A percentile compares a stretch with the other conserved stretches of the same genome.
phyloP scores from a whole-genome alignment of 2,797 vertebrate species.

The Chaenodraco wilsoni region DNA sequence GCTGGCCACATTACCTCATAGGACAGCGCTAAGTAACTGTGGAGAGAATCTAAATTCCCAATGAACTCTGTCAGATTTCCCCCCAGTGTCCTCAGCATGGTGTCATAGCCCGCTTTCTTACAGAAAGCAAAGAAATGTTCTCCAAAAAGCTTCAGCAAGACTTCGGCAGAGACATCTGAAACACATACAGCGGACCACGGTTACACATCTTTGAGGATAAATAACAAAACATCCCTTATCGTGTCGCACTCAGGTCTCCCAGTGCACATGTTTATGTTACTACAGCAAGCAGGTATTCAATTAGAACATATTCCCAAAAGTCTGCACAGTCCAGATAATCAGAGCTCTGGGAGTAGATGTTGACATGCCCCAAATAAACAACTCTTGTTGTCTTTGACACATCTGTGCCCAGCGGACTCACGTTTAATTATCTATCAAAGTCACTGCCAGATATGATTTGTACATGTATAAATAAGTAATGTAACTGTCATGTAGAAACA shows the following conservation, averaged over 20 bases:
- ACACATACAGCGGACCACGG: not conserved
- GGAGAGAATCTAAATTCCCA: conserved; percentile 87
- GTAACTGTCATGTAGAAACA: no score
- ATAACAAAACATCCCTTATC: not conserved
- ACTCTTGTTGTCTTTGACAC: conserved; percentile 9
- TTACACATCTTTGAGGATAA: not conserved
- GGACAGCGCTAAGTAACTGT: conserved; percentile 86
- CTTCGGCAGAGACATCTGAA: conserved; percentile 68
- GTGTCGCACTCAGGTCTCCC: not conserved
- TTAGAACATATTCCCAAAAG: conserved; percentile 30
- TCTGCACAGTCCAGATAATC: conserved; percentile 11
- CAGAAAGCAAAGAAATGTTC: conserved; percentile 88
- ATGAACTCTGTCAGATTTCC: conserved; percentile 86
- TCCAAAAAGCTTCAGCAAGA: conserved; percentile 86
- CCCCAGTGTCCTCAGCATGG: conserved; percentile 86
- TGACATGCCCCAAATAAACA: conserved; percentile 22
- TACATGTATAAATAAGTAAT: not conserved
- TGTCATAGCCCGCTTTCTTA: conserved; percentile 87
- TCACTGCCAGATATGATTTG: not conserved
- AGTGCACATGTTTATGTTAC: not conserved
- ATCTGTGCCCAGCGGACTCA: not conserved
- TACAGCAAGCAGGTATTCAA: conserved; percentile 29
- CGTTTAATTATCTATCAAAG: not conserved
- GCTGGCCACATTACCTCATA: conserved; percentile 77
- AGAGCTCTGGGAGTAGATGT: conserved; percentile 15